Conservation (phyloP, 2,797 vertebrate genomes). For the Pseudochirops corinnae region DNA sequence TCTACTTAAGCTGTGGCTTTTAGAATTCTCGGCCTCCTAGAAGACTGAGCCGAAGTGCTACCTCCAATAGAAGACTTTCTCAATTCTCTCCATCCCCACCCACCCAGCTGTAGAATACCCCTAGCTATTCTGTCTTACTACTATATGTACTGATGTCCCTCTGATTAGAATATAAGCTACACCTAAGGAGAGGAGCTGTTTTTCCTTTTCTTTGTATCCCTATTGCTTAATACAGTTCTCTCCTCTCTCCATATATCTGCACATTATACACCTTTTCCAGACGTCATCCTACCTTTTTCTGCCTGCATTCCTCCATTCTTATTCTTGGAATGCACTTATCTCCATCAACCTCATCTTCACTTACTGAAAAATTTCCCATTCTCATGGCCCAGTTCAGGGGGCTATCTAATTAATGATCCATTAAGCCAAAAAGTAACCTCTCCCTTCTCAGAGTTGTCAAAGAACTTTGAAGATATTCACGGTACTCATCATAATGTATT, state of each 20-base stretch:
- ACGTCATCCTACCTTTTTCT: neutral
- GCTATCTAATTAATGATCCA: neutral
- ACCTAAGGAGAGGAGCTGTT: neutral
- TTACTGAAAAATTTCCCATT: neutral
- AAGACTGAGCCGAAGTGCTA: too few species aligned
- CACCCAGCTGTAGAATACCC: neutral
- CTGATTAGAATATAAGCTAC: too few species aligned
- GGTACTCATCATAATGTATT: neutral
- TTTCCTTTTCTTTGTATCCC: neutral
- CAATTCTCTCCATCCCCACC: too few species aligned
- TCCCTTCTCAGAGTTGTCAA: neutral
- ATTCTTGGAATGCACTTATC: neutral
- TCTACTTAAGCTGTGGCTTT: too few species aligned
- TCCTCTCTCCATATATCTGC: neutral
- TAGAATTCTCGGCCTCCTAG: too few species aligned
- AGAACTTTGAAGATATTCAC: neutral
- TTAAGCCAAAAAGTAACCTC: too few species aligned
- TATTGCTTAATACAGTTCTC: neutral
- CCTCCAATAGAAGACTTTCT: too few species aligned
- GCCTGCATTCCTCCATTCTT: neutral
- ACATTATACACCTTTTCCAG: neutral
- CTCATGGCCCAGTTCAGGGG: neutral
- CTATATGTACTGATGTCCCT: neutral
- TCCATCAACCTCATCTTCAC: neutral
- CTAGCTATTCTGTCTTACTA: neutral